Evolutionary conservation across 2,797 vertebrate genomes (phyloP).

Genomic region (Tolypeutes matacus): DNA sequence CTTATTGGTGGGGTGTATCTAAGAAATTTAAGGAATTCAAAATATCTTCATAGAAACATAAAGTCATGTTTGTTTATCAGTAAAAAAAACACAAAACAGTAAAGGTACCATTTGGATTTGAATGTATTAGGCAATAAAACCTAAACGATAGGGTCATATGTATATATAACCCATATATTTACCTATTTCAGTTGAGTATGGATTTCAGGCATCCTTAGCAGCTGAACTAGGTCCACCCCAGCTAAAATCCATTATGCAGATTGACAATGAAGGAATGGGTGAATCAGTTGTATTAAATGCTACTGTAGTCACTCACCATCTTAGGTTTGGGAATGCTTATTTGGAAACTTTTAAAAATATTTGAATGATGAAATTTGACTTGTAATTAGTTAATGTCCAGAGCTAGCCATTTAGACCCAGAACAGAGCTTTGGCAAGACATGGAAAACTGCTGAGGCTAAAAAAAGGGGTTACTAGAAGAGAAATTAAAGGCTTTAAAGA

Average conservation of each 20-base stretch:
- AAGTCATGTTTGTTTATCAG: neutral
- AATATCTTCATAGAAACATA: constrained; percentile 7
- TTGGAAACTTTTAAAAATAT: neutral
- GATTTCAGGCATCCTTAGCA: constrained; percentile 2
- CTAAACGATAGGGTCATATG: neutral
- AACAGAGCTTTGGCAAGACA: neutral
- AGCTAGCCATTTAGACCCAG: neutral
- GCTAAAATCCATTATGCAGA: neutral
- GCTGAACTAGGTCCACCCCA: neutral
- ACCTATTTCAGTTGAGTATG: neutral
- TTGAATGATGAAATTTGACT: neutral
- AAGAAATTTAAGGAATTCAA: constrained; percentile 25
- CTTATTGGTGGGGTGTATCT: neutral
- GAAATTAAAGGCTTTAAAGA: neutral
- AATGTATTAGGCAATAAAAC: constrained; percentile 26
- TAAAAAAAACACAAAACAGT: constrained; percentile 43
- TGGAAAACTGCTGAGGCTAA: neutral
- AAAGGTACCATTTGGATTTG: neutral
- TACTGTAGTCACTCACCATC: neutral
- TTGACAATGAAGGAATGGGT: neutral
- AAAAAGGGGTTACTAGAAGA: neutral
- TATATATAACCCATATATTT: too few relatives aligned
- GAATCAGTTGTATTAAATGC: neutral
- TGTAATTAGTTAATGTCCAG: neutral
- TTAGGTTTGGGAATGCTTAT: neutral